Base-by-base conservation (phyloP, 2,888 invertebrate species). In the Agonopterix heracliana region DNA sequence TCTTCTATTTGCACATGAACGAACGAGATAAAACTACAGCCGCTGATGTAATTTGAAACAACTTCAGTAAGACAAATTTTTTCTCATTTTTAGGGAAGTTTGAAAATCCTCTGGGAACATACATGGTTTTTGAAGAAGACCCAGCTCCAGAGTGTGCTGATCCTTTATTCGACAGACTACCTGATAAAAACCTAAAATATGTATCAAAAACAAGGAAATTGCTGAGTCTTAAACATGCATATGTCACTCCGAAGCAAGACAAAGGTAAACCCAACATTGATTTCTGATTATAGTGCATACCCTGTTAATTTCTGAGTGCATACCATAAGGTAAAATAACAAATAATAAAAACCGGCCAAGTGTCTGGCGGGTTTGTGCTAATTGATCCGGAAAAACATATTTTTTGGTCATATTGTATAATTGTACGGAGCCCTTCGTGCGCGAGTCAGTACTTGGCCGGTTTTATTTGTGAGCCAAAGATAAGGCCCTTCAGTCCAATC, bases 81-180 rank as follows among this genome's bases (percentile, higher is more conserved):
- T n/a, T 38, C 1, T 10, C 1, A n/a, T 38, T 38, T 76, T 63
- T 71, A 91, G 95, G 95, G 12, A 90, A 89, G 46, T 94, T 91
- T 74, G 92, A 92, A 64, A 90, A 91, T 67, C 87, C 92, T 8
- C 71, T 93, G 52, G 95, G 95, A 13, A 95, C 95, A 11, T 91
- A 92, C 57, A 81, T 95, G 70, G 93, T 94, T 69, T 94, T 95
- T 69, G 91, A 92, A 68, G 91, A 91, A 61, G 90, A 92, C 54
- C 77, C 88, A 34, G 74, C 89, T 40, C 81, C 87, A 45, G 62
- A 73, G 41, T 63, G 74, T 13, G 59, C 63, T 7, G 91, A 91
- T 70, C 81, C 88, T 9, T 68, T 91, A 43, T 91, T 89, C 70
- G 91, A 92, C 59, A 83, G 89, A 50, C 71, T 89, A 9, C 89